Percentiles rank a stretch among this genome's conserved stretches.
Conservation (phyloP, 1,140 invertebrate genomes). For the Drosophila persimilis region DNA sequence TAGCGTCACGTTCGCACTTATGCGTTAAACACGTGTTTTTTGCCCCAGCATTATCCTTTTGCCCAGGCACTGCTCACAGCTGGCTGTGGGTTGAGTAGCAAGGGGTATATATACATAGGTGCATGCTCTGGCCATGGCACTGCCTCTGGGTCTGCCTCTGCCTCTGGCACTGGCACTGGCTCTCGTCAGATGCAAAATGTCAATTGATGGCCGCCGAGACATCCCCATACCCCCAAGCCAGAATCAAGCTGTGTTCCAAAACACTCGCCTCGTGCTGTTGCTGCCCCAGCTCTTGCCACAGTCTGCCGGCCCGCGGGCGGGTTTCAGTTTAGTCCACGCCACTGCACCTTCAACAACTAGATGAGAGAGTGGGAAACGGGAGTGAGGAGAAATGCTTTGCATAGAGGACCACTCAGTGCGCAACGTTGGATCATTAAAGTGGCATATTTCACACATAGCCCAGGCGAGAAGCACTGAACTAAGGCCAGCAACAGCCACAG, state of each 20-base stretch:
- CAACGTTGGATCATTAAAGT: conserved; percentile 79
- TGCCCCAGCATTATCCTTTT: conserved; percentile 71
- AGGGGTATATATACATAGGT: too few species aligned
- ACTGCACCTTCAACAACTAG: conserved; percentile 73
- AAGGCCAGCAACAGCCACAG: conserved; percentile 8
- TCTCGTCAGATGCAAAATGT: conserved; percentile 65
- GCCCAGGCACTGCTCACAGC: conserved; percentile 50
- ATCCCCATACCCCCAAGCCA: conserved; percentile 21
- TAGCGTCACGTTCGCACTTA: conserved; percentile 81
- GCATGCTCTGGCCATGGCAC: background rate
- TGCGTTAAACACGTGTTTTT: conserved; percentile 81
- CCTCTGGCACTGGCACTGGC: too few species aligned
- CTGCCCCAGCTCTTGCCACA: background rate
- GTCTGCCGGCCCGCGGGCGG: conserved; percentile 35
- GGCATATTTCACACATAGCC: conserved; percentile 80
- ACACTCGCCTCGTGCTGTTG: conserved; percentile 29
- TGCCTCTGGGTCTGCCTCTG: background rate
- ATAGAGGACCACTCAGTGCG: conserved; percentile 67
- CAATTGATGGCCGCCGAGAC: conserved; percentile 63
- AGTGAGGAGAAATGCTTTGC: conserved; percentile 17
- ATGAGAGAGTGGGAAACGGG: conserved; percentile 12
- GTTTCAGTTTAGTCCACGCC: conserved; percentile 70
- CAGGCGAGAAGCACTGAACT: conserved; percentile 51
- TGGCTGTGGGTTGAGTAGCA: background rate
- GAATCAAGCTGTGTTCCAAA: conserved; percentile 32